Percentiles rank a stretch among this genome's conserved stretches.
These are phyloP conservation scores for Melipona quadrifasciata DNA, from an alignment of 1,140 invertebrate genomes.

Conservation along the genomic window DNA sequence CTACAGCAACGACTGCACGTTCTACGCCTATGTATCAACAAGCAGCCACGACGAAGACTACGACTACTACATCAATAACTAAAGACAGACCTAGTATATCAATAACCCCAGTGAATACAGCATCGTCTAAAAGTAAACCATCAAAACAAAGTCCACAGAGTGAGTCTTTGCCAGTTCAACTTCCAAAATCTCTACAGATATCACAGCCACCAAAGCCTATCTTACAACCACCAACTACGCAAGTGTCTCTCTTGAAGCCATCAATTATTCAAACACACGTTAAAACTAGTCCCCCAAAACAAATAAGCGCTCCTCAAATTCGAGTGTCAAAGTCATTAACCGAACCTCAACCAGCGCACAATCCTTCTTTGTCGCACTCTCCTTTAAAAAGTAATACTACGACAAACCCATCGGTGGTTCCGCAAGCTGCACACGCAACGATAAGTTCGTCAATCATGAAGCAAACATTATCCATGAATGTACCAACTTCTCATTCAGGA, in stretches of 20 bases:
- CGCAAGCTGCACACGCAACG: constrained; percentile 52
- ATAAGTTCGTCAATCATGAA: constrained; percentile 63
- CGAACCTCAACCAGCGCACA: constrained; percentile 74
- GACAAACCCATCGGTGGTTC: constrained; percentile 35
- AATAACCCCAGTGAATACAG: constrained; percentile 75
- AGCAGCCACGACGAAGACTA: constrained; percentile 45
- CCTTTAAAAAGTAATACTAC: constrained; percentile 57
- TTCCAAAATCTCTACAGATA: constrained; percentile 55
- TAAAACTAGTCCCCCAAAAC: constrained; percentile 65
- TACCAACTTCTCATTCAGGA: constrained; percentile 52
- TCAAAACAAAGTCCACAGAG: constrained; percentile 49
- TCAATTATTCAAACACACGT: constrained; percentile 63
- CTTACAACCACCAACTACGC: constrained; percentile 50
- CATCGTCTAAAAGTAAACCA: constrained; percentile 62
- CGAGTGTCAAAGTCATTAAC: constrained; percentile 73
- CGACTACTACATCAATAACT: constrained; percentile 56
- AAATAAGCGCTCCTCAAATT: constrained; percentile 71
- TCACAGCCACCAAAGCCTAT: constrained; percentile 53
- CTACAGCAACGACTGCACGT: constrained; percentile 49
- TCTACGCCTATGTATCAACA: constrained; percentile 63
- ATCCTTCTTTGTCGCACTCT: constrained; percentile 64
- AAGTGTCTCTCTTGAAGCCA: constrained; percentile 74
- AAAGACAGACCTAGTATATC: constrained; percentile 78
- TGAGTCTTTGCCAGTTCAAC: constrained; percentile 58
- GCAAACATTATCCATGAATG: constrained; percentile 60